These are phyloP conservation scores for Lycorma delicatula DNA, from an alignment of 1,140 invertebrate genomes.

Conservation along the genomic window DNA sequence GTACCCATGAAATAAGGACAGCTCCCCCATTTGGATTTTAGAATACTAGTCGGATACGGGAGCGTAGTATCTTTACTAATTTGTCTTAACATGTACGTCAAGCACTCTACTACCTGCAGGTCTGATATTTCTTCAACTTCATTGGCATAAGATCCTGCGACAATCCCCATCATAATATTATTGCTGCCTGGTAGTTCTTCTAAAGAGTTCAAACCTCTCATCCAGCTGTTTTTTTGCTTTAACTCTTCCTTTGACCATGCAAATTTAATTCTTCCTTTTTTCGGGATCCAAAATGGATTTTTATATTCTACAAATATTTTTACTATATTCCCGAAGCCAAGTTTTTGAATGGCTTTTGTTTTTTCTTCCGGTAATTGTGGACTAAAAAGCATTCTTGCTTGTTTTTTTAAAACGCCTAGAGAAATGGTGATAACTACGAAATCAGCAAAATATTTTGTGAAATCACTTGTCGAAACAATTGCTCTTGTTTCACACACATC, in stretches of 20 bases:
- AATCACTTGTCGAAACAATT: slow-evolving; percentile 42
- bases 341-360: slow-evolving; percentile 47
- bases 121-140: slow-evolving; percentile 67
- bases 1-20: slow-evolving; percentile 62
- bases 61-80: slow-evolving; percentile 59
- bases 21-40: slow-evolving; percentile 59
- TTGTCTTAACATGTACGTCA: slow-evolving; percentile 52
- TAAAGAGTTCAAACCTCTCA: slow-evolving; percentile 51
- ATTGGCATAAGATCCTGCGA: slow-evolving; percentile 63
- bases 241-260: slow-evolving; percentile 55
- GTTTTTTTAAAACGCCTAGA: slow-evolving; percentile 57
- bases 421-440: slow-evolving; percentile 59
- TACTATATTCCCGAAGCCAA: slow-evolving; percentile 56
- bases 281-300: slow-evolving; percentile 60
- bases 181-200: slow-evolving; percentile 56
- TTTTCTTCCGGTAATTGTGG: slow-evolving; percentile 49
- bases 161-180: slow-evolving; percentile 51
- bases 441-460: slow-evolving; percentile 46
- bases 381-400: slow-evolving; percentile 42
- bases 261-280: slow-evolving; percentile 44
- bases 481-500: slow-evolving; percentile 36
- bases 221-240: slow-evolving; percentile 52
- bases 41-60: slow-evolving; percentile 55
- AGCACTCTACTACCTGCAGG: slow-evolving; percentile 57
- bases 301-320: slow-evolving; percentile 79